Base-by-base conservation (phyloP, 2,797 vertebrate genomes). In the Xyrichtys novacula region DNA sequence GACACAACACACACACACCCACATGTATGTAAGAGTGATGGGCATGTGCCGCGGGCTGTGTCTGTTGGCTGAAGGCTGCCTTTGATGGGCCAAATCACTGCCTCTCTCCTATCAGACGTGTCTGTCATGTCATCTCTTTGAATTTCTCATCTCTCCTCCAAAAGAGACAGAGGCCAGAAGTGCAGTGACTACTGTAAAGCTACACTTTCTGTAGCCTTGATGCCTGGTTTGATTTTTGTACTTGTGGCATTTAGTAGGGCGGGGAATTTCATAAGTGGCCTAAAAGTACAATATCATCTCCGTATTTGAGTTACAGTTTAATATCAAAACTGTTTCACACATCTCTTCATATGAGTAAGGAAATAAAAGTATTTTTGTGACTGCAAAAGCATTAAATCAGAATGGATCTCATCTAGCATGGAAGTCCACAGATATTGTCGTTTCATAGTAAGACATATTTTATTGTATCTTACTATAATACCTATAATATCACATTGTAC, bases 71-170 rank as follows among this genome's bases (percentile, higher is more conserved):
- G 86, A 84, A 80, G 82, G 65, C 78, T 71, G 74, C 58, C 88
- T 92, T 88, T 88, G 85, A 92, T 87, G 87, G 88, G 72, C 76
- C 84, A 85, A 90, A 92, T 86, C 82, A 83, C 83, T 75, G 79
- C 80, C 81, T 90, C 81, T 85, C 85, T 86, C 90, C 84, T 65
- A 80, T 80, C 85, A 88, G 56, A 79, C 75, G 55, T 57, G 67
- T 90, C 86, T 76, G 78, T 87, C 84, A 86, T 81, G 72, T 76
- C 65, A 40, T 44, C 69, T 65, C 72, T 85, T 87, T 88, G 74
- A 78, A 82, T 81, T 70, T 80, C 80, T 79, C 86, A 44, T 85
- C 57, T 56, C 61, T 58, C 70, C 60, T 80, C 78, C 56, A 46
- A 47, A 81, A 77, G 74, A 85, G 77, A 73, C 81, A 71, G 73